Percentiles rank a stretch among this genome's conserved stretches.
These are phyloP conservation scores for Nipponacmea schrenckii DNA, from an alignment of 2,888 invertebrate species.

Conservation along the genomic window DNA sequence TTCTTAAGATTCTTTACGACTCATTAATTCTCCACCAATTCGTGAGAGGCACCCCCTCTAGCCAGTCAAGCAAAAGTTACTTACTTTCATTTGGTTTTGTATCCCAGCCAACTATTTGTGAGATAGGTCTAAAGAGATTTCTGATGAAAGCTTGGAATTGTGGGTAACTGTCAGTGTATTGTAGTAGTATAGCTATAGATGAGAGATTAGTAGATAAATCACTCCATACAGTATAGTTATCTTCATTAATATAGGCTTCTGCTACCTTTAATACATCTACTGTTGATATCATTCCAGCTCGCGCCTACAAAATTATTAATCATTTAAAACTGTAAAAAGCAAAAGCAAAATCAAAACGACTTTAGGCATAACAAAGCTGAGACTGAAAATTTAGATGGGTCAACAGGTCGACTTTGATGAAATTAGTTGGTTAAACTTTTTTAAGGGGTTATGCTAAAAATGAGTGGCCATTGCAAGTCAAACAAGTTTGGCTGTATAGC, in stretches of 20 bases:
- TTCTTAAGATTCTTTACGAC: too few species aligned
- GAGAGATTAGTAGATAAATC: slow-evolving; percentile 74
- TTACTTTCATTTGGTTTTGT: slow-evolving; percentile 80
- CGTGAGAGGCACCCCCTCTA: too few species aligned
- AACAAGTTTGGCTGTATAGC: too few species aligned
- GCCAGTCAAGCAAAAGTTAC: not conserved
- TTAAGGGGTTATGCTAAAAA: too few species aligned
- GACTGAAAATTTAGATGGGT: too few species aligned
- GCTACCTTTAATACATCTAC: slow-evolving; percentile 85
- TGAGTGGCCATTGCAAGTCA: too few species aligned
- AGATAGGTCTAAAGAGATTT: slow-evolving; percentile 79
- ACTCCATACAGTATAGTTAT: slow-evolving; percentile 94
- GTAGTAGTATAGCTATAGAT: slow-evolving; percentile 81
- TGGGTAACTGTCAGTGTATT: slow-evolving; percentile 81
- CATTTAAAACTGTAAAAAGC: too few species aligned
- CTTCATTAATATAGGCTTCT: slow-evolving; percentile 85
- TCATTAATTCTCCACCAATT: too few species aligned
- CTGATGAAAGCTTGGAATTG: slow-evolving; percentile 81
- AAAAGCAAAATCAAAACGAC: too few species aligned
- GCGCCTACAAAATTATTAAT: slow-evolving; percentile 64
- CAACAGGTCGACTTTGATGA: too few species aligned
- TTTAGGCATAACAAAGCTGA: too few species aligned
- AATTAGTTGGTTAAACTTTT: too few species aligned
- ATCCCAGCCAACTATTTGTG: slow-evolving; percentile 85
- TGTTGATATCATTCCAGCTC: slow-evolving; percentile 83